These are phyloP conservation scores for Conchocele bisecta DNA, from an alignment of 2,888 invertebrate genomes.

Conservation along the genomic window DNA sequence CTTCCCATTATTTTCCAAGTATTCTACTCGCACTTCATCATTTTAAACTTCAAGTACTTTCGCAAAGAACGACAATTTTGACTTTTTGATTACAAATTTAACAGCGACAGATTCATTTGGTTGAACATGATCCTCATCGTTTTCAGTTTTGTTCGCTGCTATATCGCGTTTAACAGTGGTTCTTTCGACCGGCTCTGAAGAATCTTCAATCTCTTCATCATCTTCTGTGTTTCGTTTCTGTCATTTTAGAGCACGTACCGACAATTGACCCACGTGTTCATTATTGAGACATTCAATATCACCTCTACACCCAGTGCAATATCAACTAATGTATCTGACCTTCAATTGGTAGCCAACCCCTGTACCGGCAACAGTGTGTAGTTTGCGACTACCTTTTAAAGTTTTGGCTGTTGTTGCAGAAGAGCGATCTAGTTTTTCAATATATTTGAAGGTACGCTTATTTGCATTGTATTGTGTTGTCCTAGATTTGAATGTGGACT, in stretches of 20 bases:
- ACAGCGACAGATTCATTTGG: neutral
- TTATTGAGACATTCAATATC: neutral
- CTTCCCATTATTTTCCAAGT: neutral
- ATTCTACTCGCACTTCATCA: neutral
- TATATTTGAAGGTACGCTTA: neutral
- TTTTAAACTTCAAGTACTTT: neutral
- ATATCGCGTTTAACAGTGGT: too few species aligned
- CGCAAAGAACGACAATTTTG: neutral
- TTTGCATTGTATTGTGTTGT: too few species aligned
- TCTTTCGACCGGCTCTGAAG: neutral
- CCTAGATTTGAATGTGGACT: too few species aligned
- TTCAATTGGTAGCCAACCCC: neutral
- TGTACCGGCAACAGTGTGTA: neutral
- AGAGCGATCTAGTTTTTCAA: neutral
- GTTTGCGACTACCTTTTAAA: slow-evolving; percentile 1
- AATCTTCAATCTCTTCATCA: neutral
- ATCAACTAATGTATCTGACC: neutral
- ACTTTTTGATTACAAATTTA: neutral
- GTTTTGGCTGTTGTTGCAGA: neutral
- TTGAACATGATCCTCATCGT: neutral
- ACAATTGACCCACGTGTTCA: neutral
- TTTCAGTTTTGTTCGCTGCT: neutral
- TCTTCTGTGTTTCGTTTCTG: neutral
- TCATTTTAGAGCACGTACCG: neutral
- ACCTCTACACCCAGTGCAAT: neutral